Conservation (phyloP, 1,140 invertebrate genomes). For the Colletes gigas region DNA sequence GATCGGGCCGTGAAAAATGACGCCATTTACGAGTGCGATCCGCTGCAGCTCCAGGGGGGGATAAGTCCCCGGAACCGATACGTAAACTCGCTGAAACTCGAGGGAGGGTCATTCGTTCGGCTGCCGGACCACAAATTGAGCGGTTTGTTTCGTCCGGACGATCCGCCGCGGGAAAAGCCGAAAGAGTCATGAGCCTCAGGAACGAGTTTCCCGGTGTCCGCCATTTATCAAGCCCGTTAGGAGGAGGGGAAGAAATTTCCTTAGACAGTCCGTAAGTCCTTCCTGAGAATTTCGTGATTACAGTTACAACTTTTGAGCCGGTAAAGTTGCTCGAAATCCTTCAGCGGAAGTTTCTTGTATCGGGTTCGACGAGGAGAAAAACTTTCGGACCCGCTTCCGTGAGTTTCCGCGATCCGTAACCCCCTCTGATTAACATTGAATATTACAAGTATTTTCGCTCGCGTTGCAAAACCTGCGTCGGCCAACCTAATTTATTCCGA, state of each 20-base stretch:
- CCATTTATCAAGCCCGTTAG: conserved; percentile 39
- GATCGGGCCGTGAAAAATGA: conserved; percentile 45
- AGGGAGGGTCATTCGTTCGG: conserved; percentile 63
- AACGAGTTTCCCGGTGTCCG: conserved; percentile 42
- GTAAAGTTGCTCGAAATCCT: conserved; percentile 14
- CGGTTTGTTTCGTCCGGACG: conserved; percentile 67
- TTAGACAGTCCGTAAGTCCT: conserved; percentile 26
- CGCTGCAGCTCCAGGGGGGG: background rate
- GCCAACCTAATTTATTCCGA: too few relatives aligned
- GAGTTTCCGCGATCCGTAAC: background rate
- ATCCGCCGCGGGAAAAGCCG: background rate
- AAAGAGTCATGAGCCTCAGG: conserved; percentile 26
- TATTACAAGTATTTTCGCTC: too few relatives aligned
- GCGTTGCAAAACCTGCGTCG: too few relatives aligned
- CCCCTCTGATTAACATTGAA: background rate
- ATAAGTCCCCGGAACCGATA: conserved; percentile 49
- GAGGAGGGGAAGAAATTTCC: conserved; percentile 43
- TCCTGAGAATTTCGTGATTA: conserved; percentile 52
- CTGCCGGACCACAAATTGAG: conserved; percentile 70
- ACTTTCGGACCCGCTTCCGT: background rate
- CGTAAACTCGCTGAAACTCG: conserved; percentile 57
- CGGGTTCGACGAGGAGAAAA: background rate
- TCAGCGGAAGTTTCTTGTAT: conserved; percentile 26
- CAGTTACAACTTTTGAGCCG: conserved; percentile 45
- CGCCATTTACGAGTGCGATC: conserved; percentile 23